Conservation (phyloP, 2,797 vertebrate species). For the Eidolon dupreanum region DNA sequence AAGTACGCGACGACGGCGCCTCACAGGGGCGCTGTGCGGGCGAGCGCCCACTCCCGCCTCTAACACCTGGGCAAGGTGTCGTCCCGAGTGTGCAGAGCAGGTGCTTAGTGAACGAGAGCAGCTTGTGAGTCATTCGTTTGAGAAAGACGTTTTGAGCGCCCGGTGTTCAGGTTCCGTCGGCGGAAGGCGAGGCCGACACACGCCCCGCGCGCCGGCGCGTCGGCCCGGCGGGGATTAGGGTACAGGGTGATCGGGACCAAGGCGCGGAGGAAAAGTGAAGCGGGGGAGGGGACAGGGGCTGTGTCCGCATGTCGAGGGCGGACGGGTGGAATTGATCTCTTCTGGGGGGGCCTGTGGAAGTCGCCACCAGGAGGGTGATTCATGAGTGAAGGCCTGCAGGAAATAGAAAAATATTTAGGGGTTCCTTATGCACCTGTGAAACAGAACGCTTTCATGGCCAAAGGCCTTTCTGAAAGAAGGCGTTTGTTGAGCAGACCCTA, state of each 20-base stretch:
- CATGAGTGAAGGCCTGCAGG: background rate
- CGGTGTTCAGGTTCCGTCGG: background rate
- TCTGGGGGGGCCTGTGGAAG: too few species aligned
- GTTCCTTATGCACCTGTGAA: background rate
- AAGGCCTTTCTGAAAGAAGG: background rate
- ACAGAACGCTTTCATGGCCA: background rate
- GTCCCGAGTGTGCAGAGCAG: too few species aligned
- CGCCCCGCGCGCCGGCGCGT: background rate
- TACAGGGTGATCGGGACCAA: fast-evolving
- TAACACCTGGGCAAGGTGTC: too few species aligned
- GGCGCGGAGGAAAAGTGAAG: background rate
- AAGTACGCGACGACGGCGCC: background rate
- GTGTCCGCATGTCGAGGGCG: too few species aligned
- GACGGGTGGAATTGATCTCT: background rate
- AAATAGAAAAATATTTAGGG: background rate
- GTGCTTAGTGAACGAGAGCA: background rate
- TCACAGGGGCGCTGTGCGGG: background rate
- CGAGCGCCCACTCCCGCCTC: too few species aligned
- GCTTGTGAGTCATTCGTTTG: background rate
- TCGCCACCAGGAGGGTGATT: background rate
- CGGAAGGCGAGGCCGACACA: background rate
- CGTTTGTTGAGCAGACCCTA: background rate
- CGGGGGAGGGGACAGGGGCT: fast-evolving
- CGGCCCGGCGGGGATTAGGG: background rate
- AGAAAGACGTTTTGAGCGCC: background rate